A percentile compares a stretch with the other conserved stretches of the same genome.
These are phyloP conservation scores for Lepidiolamprologus cunningtoni DNA, from an alignment of 2,113 vertebrate species.

Conservation along the genomic window DNA sequence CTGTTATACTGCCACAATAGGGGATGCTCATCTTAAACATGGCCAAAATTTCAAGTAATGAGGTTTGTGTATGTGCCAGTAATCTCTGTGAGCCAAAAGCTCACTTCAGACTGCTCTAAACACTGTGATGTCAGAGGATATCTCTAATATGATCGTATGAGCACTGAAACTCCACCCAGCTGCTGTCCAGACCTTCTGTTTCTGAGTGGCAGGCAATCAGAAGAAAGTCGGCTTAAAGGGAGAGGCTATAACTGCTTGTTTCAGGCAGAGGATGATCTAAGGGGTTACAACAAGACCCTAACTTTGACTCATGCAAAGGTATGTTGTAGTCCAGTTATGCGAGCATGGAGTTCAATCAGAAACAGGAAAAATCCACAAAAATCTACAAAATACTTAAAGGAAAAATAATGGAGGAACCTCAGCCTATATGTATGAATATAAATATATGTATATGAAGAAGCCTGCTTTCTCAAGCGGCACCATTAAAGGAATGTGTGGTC, in stretches of 20 bases:
- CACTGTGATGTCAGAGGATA: not conserved
- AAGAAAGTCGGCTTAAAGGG: not conserved
- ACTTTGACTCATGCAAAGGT: not conserved
- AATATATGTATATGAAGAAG: not conserved
- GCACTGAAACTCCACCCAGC: not conserved
- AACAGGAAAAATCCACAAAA: not conserved
- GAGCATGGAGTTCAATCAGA: not conserved
- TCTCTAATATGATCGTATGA: not conserved
- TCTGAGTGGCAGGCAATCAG: not conserved
- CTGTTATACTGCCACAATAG: not conserved
- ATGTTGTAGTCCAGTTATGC: not conserved
- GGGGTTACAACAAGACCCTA: rapidly evolving
- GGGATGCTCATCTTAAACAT: not conserved
- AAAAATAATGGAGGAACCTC: not conserved
- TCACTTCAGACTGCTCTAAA: not conserved
- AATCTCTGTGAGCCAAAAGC: not conserved
- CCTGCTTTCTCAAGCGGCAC: not conserved
- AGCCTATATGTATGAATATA: not conserved
- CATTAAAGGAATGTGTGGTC: not conserved
- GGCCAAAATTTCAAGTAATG: not conserved
- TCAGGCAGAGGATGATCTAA: not conserved
- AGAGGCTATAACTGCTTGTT: not conserved
- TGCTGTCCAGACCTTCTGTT: not conserved
- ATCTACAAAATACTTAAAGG: not conserved
- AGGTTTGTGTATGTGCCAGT: not conserved